phyloP scores from a whole-genome alignment of 2,113 vertebrate genomes.

The Pomatorhinus ruficollis region DNA sequence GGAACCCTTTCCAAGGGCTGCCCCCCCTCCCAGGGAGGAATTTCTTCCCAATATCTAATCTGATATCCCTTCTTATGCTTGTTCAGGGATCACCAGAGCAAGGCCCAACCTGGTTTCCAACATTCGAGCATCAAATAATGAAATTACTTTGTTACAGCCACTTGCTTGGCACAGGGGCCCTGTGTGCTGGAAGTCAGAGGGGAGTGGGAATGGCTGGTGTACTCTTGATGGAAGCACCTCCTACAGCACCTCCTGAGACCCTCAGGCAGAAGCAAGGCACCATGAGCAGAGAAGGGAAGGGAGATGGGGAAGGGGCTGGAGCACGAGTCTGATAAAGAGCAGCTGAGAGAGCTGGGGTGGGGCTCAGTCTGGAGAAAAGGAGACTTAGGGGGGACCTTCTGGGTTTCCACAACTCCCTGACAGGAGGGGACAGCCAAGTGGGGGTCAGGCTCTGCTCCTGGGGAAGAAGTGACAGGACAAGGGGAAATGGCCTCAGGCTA shows the following conservation, averaged over 20 bases:
- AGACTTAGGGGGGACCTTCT: neutral
- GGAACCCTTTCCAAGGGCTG: neutral
- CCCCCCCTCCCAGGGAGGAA: fast-evolving
- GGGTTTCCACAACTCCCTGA: neutral
- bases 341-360: neutral
- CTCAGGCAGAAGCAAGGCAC: neutral
- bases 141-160: neutral
- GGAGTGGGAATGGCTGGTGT: neutral
- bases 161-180: neutral
- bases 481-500: fast-evolving
- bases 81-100: neutral
- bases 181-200: neutral
- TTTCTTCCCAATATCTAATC: neutral
- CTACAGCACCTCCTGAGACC: neutral
- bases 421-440: too few species aligned
- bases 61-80: neutral
- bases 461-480: neutral
- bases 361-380: neutral
- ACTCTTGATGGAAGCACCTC: neutral
- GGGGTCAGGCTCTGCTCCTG: fast-evolving
- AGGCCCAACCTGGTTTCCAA: neutral
- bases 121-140: fast-evolving
- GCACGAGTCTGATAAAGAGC: neutral
- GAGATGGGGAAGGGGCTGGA: neutral
- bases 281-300: neutral